Percentiles rank a stretch among this genome's conserved stretches.
Evolutionary conservation across 2,113 vertebrate genomes (phyloP).

Genomic region (Syngnathus floridae): DNA sequence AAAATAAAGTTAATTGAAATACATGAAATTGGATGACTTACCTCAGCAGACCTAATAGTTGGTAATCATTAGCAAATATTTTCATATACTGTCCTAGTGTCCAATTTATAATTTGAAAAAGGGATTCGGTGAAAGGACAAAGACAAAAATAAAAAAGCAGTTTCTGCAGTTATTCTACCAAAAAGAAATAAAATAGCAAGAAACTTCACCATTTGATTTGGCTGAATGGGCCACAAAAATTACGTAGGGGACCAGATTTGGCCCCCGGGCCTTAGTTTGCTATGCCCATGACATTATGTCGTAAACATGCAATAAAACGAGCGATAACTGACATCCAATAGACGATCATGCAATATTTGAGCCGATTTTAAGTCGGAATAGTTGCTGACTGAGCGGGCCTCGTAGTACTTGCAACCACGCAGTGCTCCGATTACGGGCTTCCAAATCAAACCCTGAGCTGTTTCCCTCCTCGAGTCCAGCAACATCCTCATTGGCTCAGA

Average conservation of each 20-base stretch:
- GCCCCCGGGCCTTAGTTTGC: not conserved
- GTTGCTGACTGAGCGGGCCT: not conserved
- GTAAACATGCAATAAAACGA: not conserved
- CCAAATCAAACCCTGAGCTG: slow-evolving; percentile 68
- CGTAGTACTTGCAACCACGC: slow-evolving; percentile 19
- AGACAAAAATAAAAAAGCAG: too few relatives aligned
- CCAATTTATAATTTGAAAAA: not conserved
- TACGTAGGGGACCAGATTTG: not conserved
- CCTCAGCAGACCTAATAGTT: not conserved
- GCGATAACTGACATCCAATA: not conserved
- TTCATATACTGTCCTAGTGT: not conserved
- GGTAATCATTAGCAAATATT: not conserved
- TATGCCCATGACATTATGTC: not conserved
- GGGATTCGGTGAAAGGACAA: too few relatives aligned
- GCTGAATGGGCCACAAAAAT: not conserved
- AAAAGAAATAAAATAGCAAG: not conserved
- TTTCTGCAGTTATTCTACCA: not conserved
- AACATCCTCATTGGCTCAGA: slow-evolving; percentile 62
- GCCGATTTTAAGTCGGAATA: not conserved
- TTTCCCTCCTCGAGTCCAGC: slow-evolving; percentile 62
- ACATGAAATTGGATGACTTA: not conserved
- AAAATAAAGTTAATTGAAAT: not conserved
- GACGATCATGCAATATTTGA: not conserved
- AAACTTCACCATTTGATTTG: not conserved
- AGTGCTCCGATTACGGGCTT: slow-evolving; percentile 47